Conservation (phyloP, 2,797 vertebrate genomes). For the Rhinichthys osculus region DNA sequence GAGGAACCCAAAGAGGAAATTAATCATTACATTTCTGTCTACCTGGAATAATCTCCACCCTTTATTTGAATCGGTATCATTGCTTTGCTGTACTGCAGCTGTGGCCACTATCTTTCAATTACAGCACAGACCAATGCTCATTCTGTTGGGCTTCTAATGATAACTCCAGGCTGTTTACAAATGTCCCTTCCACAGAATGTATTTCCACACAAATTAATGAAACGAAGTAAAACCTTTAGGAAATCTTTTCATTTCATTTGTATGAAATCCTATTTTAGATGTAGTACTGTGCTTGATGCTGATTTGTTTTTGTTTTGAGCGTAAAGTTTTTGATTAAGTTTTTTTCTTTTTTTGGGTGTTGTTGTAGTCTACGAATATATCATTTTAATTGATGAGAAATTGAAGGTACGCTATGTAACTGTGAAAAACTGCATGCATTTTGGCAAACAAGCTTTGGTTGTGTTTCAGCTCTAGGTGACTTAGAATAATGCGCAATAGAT, state of each 20-base stretch:
- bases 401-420: neutral
- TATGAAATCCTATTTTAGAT: constrained; percentile 10
- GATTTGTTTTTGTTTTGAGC: neutral
- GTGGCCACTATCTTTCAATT: constrained; percentile 63
- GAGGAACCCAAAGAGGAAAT: constrained; percentile 55
- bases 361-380: neutral
- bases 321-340: too few relatives aligned
- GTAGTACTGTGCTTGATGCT: neutral
- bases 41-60: constrained; percentile 61
- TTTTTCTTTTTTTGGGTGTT: too few relatives aligned
- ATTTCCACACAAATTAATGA: constrained; percentile 53
- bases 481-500: neutral
- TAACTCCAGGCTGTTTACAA: constrained; percentile 60
- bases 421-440: too few relatives aligned
- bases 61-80: constrained; percentile 53
- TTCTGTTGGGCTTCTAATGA: constrained; percentile 56
- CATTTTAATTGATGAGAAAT: neutral
- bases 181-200: constrained; percentile 43
- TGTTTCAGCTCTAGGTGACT: neutral
- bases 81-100: constrained; percentile 50
- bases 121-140: constrained; percentile 50
- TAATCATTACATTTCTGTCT: constrained; percentile 60
- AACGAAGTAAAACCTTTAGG: constrained; percentile 38
- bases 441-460: neutral
- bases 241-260: constrained; percentile 34